Conservation (phyloP, 1,140 invertebrate species). For the Ips typographus region DNA sequence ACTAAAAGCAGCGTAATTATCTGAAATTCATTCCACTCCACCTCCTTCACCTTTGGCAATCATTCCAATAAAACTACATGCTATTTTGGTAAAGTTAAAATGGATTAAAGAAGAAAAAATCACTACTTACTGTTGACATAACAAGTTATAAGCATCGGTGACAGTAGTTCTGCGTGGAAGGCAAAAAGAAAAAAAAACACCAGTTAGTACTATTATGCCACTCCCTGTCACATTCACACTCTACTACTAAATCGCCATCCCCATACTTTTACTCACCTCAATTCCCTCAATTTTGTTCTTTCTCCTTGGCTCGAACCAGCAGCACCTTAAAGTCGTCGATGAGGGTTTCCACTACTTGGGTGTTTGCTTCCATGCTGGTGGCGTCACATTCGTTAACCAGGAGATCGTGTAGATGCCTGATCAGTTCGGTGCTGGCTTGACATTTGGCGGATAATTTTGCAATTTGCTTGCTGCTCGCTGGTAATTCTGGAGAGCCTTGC, state of each 20-base stretch:
- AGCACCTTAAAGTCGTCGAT: constrained; percentile 68
- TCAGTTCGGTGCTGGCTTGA: constrained; percentile 73
- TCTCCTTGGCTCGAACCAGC: constrained; percentile 67
- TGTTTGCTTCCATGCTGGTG: constrained; percentile 64
- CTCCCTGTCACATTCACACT: background rate
- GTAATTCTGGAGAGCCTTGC: constrained; percentile 57
- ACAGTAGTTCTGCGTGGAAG: constrained; percentile 59
- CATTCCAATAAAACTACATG: background rate
- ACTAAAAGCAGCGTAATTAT: too few species aligned
- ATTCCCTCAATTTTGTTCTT: constrained; percentile 71
- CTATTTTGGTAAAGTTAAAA: background rate
- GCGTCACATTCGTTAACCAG: constrained; percentile 73
- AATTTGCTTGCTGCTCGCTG: constrained; percentile 58
- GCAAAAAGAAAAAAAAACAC: constrained; percentile 40
- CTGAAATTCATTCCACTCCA: background rate
- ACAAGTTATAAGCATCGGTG: constrained; percentile 64
- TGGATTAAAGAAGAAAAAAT: constrained; percentile 17
- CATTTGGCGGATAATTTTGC: constrained; percentile 68
- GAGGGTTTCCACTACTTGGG: constrained; percentile 66
- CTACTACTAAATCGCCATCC: background rate
- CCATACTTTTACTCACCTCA: constrained; percentile 58
- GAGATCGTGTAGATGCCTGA: constrained; percentile 74
- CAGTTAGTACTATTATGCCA: constrained; percentile 44
- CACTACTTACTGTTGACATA: constrained; percentile 68
- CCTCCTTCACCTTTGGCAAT: background rate